Base-by-base conservation (phyloP, 2,888 invertebrate species). In the Emmelina monodactyla region DNA sequence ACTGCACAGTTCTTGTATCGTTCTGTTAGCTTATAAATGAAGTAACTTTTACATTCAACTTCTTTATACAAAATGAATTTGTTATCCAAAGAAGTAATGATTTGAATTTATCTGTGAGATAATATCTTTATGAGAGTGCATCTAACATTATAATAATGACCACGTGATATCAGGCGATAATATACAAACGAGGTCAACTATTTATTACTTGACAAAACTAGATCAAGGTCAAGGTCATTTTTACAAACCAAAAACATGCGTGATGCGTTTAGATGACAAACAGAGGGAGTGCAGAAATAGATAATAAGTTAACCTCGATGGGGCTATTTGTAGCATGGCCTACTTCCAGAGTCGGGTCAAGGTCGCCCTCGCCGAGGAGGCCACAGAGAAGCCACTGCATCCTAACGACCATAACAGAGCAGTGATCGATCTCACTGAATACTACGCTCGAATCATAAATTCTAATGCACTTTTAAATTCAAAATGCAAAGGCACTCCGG, bases 181-280 rank as follows among this genome's bases (percentile, higher is more conserved):
- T 75, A 60, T 59, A 53, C 66, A 68, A 76, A 75, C 75, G 78
- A 76, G 78, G 78, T 71, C 78, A 75, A 59, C 51, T 53, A 64
- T 75, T 75, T 73, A 73, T 69, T 68, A 73, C 69, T 64, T 53
- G 58, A 58, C 62, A 59, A 66, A 78, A 73, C 59, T 75, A 70
- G 78, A 78, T 79, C 78, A 79, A 76, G 78, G 78, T 79, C 78
- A 78, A 76, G 76, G 78, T 75, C 78, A 76, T 68, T 75, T 70
- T 73, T 73, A 76, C 73, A 72, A 76, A 73, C 72, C 67, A 75
- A 73, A 72, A 71, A 62, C 63, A 69, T 57, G 62, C 55, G 58
- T 62, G 13, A n/a, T 25, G 25, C 25, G 11, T 55, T 61, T 51
- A 39, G 62, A n/a, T 64, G 72, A 73, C 69, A 73, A 67, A 67